Evolutionary conservation across 2,113 vertebrate species (phyloP).

Genomic region (Saccopteryx bilineata): DNA sequence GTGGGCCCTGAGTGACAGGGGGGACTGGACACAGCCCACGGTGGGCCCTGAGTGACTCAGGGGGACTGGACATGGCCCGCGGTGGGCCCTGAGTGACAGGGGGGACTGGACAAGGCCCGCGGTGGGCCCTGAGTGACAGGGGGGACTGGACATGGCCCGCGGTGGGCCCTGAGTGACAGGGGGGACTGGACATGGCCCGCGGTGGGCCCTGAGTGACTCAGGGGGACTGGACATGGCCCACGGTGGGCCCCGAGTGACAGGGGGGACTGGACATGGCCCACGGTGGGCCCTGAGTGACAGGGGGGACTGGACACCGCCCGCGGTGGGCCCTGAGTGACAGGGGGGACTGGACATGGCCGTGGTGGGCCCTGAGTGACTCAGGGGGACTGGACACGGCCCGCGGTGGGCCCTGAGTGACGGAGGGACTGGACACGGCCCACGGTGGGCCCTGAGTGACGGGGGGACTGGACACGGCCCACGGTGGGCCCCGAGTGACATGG

Average conservation of each 20-base stretch:
- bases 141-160: too few relatives aligned
- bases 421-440: neutral
- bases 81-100: neutral
- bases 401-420: neutral
- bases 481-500: neutral
- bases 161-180: too few relatives aligned
- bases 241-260: neutral
- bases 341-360: neutral
- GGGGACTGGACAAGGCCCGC: too few relatives aligned
- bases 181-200: neutral
- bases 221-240: neutral
- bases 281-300: neutral
- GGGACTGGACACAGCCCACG: neutral
- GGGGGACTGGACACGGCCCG: neutral
- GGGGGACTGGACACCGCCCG: neutral
- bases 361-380: neutral
- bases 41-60: neutral
- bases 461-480: neutral
- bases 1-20: neutral
- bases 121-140: too few relatives aligned
- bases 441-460: neutral
- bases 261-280: neutral
- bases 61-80: neutral
- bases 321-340: neutral
- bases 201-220: neutral